These are phyloP conservation scores for Neodiprion virginianus DNA, from an alignment of 1,140 invertebrate genomes.

Conservation along the genomic window DNA sequence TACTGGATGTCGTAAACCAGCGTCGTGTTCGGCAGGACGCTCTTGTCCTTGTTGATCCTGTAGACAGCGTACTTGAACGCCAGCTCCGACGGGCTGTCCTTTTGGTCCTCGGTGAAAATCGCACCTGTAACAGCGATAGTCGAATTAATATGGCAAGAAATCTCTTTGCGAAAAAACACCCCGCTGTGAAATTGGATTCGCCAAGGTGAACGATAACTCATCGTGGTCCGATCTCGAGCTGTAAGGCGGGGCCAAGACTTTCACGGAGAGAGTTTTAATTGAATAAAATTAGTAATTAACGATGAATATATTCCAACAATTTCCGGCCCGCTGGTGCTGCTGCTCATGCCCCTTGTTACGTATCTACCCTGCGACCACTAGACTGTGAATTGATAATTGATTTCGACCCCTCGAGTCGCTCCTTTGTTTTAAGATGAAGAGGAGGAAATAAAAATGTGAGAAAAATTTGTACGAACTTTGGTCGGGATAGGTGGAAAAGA, in stretches of 20 bases:
- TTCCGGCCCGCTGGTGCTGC: too few relatives aligned
- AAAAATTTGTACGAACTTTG: too few relatives aligned
- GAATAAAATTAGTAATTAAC: too few relatives aligned
- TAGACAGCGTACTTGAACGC: constrained; percentile 95
- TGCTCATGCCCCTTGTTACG: too few relatives aligned
- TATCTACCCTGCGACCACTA: neutral
- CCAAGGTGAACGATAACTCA: too few relatives aligned
- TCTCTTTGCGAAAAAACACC: neutral
- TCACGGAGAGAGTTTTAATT: constrained; percentile 20
- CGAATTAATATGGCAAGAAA: neutral
- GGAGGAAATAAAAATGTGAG: too few relatives aligned
- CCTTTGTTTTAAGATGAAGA: too few relatives aligned
- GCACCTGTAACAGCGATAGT: constrained; percentile 73
- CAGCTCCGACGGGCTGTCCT: constrained; percentile 82
- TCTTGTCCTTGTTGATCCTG: constrained; percentile 86
- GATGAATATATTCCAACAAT: too few relatives aligned
- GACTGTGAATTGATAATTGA: neutral
- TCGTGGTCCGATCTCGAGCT: too few relatives aligned
- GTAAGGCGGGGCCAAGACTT: constrained; percentile 17
- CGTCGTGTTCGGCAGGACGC: constrained; percentile 83
- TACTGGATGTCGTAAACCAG: constrained; percentile 91
- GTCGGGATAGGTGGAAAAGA: too few relatives aligned
- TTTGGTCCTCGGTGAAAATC: constrained; percentile 90
- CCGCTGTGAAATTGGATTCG: constrained; percentile 21
- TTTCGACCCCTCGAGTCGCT: neutral